Percentiles rank a stretch among this genome's conserved stretches.
These are phyloP conservation scores for Carterocephalus palaemon DNA, from an alignment of 2,888 invertebrate genomes.

Conservation along the genomic window DNA sequence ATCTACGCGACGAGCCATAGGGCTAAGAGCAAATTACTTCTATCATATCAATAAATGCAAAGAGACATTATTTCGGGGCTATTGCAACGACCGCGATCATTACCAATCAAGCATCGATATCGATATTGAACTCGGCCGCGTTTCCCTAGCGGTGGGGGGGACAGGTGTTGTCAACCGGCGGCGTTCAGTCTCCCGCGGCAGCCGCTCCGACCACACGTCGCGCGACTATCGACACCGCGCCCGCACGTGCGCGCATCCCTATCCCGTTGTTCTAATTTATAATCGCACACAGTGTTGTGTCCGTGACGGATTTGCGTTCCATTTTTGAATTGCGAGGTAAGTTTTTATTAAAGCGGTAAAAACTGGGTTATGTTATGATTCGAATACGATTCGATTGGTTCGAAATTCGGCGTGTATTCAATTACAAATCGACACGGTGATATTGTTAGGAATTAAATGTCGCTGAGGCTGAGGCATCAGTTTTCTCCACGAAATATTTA, in stretches of 20 bases:
- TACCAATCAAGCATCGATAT: conserved; percentile 37
- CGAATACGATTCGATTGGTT: conserved; percentile 36
- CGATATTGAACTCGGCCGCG: conserved; percentile 66
- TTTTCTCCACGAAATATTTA: conserved; percentile 12
- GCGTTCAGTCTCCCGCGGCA: conserved; percentile 74
- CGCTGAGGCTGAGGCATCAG: conserved; percentile 44
- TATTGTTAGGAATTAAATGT: conserved; percentile 40
- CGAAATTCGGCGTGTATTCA: background rate
- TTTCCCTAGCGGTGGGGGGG: conserved; percentile 63
- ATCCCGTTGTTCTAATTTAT: conserved; percentile 65
- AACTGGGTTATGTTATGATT: conserved; percentile 58
- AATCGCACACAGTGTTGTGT: conserved; percentile 54
- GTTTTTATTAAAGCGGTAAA: conserved; percentile 11
- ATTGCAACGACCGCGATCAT: too few species aligned
- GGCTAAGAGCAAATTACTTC: too few species aligned
- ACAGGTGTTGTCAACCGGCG: conserved; percentile 67
- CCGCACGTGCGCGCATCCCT: conserved; percentile 74
- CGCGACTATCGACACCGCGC: conserved; percentile 43
- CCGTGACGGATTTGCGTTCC: conserved; percentile 42
- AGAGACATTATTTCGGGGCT: too few species aligned
- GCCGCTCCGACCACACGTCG: conserved; percentile 61
- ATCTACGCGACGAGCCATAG: too few species aligned
- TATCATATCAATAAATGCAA: too few species aligned
- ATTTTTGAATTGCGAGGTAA: conserved; percentile 25
- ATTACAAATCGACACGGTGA: conserved; percentile 27